Percentiles rank a stretch among this genome's conserved stretches.
Conservation (phyloP, 92 coral and sea anemone species). For the Epizoanthus scotinus region DNA sequence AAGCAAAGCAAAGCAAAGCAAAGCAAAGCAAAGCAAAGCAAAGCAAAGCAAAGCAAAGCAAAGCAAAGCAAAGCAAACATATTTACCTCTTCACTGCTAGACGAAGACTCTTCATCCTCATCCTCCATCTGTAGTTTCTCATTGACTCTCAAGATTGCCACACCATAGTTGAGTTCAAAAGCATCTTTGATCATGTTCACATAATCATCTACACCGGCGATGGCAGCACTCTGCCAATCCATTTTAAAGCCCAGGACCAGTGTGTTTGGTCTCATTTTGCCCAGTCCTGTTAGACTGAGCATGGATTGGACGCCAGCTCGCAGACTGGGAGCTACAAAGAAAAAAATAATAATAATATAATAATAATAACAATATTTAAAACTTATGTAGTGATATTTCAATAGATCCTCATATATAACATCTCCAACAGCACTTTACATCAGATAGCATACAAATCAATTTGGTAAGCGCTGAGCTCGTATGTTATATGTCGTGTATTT, state of each 20-base stretch:
- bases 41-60: too few species aligned
- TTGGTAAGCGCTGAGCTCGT: too few species aligned
- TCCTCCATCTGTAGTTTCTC: constrained; percentile 52
- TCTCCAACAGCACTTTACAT: too few species aligned
- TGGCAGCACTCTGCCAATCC: constrained; percentile 68
- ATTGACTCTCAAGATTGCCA: constrained; percentile 82
- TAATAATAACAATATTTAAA: background rate
- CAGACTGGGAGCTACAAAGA: constrained; percentile 64
- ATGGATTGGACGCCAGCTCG: constrained; percentile 91
- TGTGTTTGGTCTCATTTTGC: constrained; percentile 94
- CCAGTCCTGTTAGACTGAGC: constrained; percentile 89
- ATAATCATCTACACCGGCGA: constrained; percentile 55
- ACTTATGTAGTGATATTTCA: too few species aligned
- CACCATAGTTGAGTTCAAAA: constrained; percentile 81
- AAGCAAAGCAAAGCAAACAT: background rate
- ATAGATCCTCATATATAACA: too few species aligned
- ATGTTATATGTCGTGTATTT: too few species aligned
- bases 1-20: too few species aligned
- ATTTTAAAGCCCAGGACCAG: constrained; percentile 89
- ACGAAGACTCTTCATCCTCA: constrained; percentile 39
- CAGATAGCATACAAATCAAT: too few species aligned
- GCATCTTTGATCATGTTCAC: constrained; percentile 89
- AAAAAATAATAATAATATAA: background rate
- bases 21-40: too few species aligned
- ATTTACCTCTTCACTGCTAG: constrained; percentile 28